Evolutionary conservation across 2,113 vertebrate species (phyloP).

Genomic region (Syrmaticus mikado): DNA sequence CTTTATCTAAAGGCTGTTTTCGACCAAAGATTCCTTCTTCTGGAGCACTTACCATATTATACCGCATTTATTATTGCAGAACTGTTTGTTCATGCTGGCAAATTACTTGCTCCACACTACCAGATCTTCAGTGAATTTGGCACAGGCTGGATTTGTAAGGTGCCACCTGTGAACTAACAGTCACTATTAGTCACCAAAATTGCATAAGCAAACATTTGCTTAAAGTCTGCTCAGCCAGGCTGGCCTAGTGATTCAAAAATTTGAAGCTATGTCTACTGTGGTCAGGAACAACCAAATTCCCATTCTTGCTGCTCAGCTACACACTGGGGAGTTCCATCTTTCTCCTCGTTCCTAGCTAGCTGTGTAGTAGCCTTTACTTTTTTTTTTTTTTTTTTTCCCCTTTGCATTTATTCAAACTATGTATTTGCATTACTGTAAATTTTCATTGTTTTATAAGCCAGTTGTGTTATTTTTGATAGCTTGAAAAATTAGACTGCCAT

Average conservation of each 20-base stretch:
- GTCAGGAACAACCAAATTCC: background rate
- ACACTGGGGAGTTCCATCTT: background rate
- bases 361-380: background rate
- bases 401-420: background rate
- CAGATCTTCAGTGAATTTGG: constrained; percentile 32
- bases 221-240: background rate
- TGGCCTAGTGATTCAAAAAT: background rate
- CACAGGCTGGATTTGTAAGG: constrained; percentile 30
- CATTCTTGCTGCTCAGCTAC: background rate
- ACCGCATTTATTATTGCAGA: background rate
- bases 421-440: background rate
- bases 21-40: background rate
- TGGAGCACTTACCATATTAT: background rate
- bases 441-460: background rate
- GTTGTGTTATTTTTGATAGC: background rate
- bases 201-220: background rate
- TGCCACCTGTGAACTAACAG: constrained; percentile 48
- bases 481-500: background rate
- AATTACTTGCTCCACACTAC: background rate
- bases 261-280: background rate
- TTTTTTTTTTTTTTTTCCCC: background rate
- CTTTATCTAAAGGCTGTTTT: background rate
- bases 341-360: background rate
- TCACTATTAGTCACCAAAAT: constrained; percentile 36
- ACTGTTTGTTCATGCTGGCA: constrained; percentile 9